phyloP scores from a whole-genome alignment of 2,888 invertebrate species.

The Amaurobius ferox region DNA sequence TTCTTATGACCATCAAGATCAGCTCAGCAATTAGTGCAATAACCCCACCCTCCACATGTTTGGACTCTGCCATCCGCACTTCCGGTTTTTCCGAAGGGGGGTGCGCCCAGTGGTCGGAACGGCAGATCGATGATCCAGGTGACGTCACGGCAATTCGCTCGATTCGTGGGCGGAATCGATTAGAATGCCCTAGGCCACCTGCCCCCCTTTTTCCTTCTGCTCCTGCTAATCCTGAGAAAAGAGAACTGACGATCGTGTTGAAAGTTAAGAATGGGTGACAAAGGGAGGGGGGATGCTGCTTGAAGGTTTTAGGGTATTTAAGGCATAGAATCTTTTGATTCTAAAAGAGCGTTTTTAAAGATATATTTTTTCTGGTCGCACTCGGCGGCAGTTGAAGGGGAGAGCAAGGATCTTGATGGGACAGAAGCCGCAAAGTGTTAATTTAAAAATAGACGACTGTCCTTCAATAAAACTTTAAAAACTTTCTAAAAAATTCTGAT shows the following conservation, averaged over 20 bases:
- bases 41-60: not conserved
- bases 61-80: conserved; percentile 8
- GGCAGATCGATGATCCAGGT: not conserved
- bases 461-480: too few relatives aligned
- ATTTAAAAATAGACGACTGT: too few relatives aligned
- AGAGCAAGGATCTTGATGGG: too few relatives aligned
- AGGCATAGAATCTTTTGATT: conserved; percentile 1
- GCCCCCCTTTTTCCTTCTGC: not conserved
- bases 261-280: conserved; percentile 8
- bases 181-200: not conserved
- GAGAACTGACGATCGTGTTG: not conserved
- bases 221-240: not conserved
- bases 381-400: not conserved
- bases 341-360: conserved; percentile 4
- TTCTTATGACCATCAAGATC: not conserved
- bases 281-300: not conserved
- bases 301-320: not conserved
- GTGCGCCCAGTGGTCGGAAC: not conserved
- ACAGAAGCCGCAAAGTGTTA: too few relatives aligned
- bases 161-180: conserved; percentile 8
- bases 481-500: too few relatives aligned
- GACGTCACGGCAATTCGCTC: not conserved
- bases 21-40: not conserved
- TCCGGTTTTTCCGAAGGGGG: not conserved
- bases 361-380: not conserved